Base-by-base conservation (phyloP, 2,888 invertebrate species). In the Pasiphila rectangulata region DNA sequence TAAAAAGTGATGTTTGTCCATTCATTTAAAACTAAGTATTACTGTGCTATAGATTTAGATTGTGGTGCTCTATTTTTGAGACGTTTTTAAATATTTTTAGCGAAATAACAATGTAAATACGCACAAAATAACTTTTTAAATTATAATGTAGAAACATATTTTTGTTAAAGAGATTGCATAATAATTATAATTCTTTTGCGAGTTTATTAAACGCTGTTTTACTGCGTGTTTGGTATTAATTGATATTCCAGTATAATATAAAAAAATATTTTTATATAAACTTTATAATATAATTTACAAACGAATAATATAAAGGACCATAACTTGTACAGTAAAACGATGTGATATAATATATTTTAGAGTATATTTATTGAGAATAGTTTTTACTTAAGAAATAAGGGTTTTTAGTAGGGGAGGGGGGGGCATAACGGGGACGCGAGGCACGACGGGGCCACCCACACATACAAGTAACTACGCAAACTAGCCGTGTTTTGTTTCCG, bases 321-420 rank as follows among this genome's bases (percentile, higher is more conserved):
- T 67, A 71, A 69, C 73, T 72, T 69, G 66, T 72, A 71, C 61
- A 71, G 63, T 70, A 58, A 65, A 55, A 7, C 70, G 68, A 69
- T 83, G 83, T 84, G 83, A 85, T 84, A 83, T 67, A 66, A 56
- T 77, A 80, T 84, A 83, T 83, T 83, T 83, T 82, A 79, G 79
- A 83, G 55, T 58, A 72, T 46, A 50, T 54, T 47, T 54, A 51
- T 49, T 46, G 16, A 30, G 21, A 38, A 41, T 34, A 36, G 16
- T 45, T 43, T 46, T 69, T 72, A 72, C 75, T 67, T 76, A 69
- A 60, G 69, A 67, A 24, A 21, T n/a, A 34, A 51, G 23, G 34
- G 19, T 39, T 2, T 27, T 2, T 27, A 4, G 12, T 27, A 3
- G 1, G n/a, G n/a, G n/a, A n/a, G n/a, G n/a, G n/a, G n/a, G n/a